Base-by-base conservation (phyloP, 2,113 vertebrate species). In the Maccullochella peelii region DNA sequence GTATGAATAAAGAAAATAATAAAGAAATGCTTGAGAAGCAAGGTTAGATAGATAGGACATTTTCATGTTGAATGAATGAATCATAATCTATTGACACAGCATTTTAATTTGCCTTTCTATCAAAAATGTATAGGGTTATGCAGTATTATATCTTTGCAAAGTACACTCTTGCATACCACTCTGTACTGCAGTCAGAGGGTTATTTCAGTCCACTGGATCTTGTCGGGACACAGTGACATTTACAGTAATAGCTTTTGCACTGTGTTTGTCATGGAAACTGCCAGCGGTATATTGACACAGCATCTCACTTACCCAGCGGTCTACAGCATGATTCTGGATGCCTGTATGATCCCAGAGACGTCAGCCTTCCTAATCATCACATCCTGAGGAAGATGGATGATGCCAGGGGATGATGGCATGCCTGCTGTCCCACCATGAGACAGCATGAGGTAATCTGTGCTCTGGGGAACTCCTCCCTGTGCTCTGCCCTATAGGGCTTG, bases 381-480 rank as follows among this genome's bases (percentile, higher is more conserved):
- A 68, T 86, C 73, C 61, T 6, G 1, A 58, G 63, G 72, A 80
- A 75, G 84, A 86, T 15, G 49, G 67, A 66, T 50, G 73, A 16
- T 18, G 36, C 82, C 74, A 86, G 67, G 6, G 80, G 66, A 89
- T 86, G 88, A 90, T 84, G 88, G 27, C 72, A 82, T 62, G 44
- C 82, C 63, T 76, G 58, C 74, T 52, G 70, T 81, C 57, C 30
- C 79, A 73, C 58, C 61, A 52, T 82, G 71, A 68, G 86, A 85
- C 79, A 86, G 33, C 18, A 87, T 88, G 84, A 92, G 44, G 69
- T 90, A 66, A 93, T 85, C 73, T 55, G 44, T 63, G 57, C 79
- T 50, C 70, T n/a, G 63, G 70, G 59, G 85, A 79, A 65, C 77
- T 84, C 86, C 84, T 89, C 88, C 91, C 85, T 86, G 47, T 1